Evolutionary conservation across 2,113 vertebrate species (phyloP).

Genomic region (Nyctereutes procyonoides): DNA sequence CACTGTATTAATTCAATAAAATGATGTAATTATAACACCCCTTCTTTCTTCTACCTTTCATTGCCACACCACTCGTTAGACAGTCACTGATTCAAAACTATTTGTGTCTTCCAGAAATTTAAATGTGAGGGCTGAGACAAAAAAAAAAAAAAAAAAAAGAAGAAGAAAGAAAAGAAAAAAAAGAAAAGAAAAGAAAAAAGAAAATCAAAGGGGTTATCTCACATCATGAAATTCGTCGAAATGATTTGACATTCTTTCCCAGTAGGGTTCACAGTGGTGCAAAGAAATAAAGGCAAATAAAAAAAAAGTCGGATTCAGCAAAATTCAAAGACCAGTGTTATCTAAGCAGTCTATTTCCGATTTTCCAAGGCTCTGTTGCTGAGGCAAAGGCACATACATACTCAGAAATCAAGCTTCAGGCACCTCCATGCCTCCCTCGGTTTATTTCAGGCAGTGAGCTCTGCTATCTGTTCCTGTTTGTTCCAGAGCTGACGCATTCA

Average conservation of each 20-base stretch:
- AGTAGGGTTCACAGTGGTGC: neutral
- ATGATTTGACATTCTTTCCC: neutral
- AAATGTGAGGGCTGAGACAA: neutral
- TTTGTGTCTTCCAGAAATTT: neutral
- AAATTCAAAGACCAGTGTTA: neutral
- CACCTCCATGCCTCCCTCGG: accelerated
- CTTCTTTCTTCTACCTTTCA: neutral
- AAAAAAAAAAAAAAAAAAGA: neutral
- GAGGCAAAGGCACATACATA: neutral
- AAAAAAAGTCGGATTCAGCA: neutral
- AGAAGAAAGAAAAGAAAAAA: neutral
- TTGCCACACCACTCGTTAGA: neutral
- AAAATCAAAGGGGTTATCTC: neutral
- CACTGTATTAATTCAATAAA: neutral
- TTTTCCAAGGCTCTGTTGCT: neutral
- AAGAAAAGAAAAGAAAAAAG: neutral
- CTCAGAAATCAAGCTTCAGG: neutral
- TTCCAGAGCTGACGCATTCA: neutral
- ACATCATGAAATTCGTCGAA: neutral
- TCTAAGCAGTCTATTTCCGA: neutral
- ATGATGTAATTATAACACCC: neutral
- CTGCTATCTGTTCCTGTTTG: neutral
- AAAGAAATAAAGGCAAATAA: neutral
- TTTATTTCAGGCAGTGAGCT: neutral
- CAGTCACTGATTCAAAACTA: neutral